Evolutionary conservation across 2,888 invertebrate genomes (phyloP).

Genomic region (Mycalesis mineus): DNA sequence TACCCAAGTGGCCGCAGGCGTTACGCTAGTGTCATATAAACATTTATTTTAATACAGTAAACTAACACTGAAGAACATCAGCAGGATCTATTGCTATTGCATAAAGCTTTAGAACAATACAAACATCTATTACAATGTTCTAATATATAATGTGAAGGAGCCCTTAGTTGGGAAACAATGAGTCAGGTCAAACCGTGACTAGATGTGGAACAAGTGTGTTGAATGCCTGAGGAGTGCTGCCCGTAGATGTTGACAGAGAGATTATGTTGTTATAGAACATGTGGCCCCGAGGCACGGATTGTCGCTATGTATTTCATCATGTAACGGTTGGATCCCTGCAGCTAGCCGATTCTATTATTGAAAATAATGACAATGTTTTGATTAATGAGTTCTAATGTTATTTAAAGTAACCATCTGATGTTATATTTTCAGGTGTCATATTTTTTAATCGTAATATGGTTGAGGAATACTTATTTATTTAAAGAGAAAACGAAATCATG

Average conservation of each 20-base stretch:
- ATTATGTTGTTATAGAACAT: conserved; percentile 23
- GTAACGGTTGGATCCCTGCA: background rate
- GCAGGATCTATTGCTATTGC: background rate
- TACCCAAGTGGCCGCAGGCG: no score
- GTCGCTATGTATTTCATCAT: conserved; percentile 5
- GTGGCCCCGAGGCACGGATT: conserved; percentile 8
- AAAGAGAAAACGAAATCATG: no score
- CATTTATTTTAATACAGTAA: no score
- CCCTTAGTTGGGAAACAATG: conserved; percentile 25
- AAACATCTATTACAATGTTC: no score
- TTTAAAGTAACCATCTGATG: no score
- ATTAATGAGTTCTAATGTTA: no score
- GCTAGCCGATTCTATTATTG: background rate
- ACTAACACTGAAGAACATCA: background rate
- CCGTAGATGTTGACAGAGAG: conserved; percentile 17
- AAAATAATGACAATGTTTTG: background rate
- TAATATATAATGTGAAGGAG: background rate
- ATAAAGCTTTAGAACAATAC: no score
- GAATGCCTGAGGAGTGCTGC: conserved; percentile 20
- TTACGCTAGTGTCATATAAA: no score
- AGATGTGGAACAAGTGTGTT: conserved; percentile 25
- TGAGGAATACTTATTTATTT: no score
- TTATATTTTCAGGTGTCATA: no score
- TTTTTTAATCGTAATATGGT: no score
- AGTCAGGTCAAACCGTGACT: conserved; percentile 30